phyloP scores from a whole-genome alignment of 2,797 vertebrate genomes.

The Synanceia verrucosa region DNA sequence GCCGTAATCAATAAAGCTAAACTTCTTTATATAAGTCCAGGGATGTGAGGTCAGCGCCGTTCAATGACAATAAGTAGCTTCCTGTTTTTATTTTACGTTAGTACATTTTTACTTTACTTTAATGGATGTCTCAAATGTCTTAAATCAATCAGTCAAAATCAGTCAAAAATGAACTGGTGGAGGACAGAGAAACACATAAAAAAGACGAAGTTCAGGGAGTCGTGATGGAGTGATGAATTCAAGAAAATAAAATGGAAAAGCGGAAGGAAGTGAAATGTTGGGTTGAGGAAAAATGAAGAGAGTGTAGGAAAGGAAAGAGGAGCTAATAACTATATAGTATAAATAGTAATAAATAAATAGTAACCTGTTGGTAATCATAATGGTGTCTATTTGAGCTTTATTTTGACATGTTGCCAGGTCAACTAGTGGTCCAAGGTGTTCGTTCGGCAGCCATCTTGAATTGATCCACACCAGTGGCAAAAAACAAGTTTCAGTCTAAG shows the following conservation, averaged over 20 bases:
- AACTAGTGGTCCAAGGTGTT: no score
- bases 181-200: background rate
- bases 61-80: background rate
- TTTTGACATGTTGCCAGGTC: no score
- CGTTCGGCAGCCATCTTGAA: no score
- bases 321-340: no score
- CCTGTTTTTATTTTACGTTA: background rate
- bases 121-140: background rate
- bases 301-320: no score
- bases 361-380: no score
- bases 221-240: background rate
- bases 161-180: background rate
- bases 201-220: background rate
- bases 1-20: slow-evolving; percentile 42
- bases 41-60: background rate
- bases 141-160: background rate
- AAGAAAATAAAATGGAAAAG: background rate
- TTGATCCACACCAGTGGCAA: no score
- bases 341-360: no score
- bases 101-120: background rate
- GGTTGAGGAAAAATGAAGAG: no score
- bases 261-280: background rate
- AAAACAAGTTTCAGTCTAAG: no score
- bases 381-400: no score
- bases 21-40: background rate